Conservation (phyloP, 2,888 invertebrate species). For the Malacosoma neustria region DNA sequence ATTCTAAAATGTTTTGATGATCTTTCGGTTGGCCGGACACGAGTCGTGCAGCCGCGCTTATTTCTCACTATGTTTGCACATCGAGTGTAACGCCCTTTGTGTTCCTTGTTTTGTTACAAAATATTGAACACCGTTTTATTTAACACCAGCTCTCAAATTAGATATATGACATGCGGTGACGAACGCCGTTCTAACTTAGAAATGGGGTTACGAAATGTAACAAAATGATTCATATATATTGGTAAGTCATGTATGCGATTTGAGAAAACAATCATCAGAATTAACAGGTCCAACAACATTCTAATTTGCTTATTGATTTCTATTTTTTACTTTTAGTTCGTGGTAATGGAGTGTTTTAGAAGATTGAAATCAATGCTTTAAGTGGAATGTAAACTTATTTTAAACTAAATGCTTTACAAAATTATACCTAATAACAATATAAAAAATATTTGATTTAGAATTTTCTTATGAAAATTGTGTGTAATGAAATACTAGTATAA, state of each 20-base stretch:
- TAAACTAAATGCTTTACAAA: no score
- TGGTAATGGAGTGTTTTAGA: neutral
- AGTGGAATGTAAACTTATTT: no score
- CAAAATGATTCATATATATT: conserved; percentile 14
- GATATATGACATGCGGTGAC: conserved; percentile 54
- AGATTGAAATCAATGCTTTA: no score
- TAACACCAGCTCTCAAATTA: conserved; percentile 69
- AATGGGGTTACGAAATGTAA: conserved; percentile 39
- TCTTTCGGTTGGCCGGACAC: conserved; percentile 32
- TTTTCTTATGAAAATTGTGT: no score
- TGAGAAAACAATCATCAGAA: neutral
- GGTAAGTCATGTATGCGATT: conserved; percentile 1
- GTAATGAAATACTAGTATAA: no score
- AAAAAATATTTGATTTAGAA: no score
- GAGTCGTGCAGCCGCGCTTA: conserved; percentile 31
- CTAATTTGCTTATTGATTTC: conserved; percentile 1
- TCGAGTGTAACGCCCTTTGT: conserved; percentile 71
- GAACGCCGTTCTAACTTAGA: conserved; percentile 36
- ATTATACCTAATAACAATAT: no score
- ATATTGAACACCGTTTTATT: conserved; percentile 74
- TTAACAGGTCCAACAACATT: neutral
- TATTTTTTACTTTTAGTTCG: neutral
- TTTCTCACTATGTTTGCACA: conserved; percentile 48
- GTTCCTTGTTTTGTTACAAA: conserved; percentile 73
- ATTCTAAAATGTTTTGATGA: conserved; percentile 53